Percentiles rank a stretch among this genome's conserved stretches.
Conservation (phyloP, 2,113 vertebrate species). For the Apodemus speciosus region DNA sequence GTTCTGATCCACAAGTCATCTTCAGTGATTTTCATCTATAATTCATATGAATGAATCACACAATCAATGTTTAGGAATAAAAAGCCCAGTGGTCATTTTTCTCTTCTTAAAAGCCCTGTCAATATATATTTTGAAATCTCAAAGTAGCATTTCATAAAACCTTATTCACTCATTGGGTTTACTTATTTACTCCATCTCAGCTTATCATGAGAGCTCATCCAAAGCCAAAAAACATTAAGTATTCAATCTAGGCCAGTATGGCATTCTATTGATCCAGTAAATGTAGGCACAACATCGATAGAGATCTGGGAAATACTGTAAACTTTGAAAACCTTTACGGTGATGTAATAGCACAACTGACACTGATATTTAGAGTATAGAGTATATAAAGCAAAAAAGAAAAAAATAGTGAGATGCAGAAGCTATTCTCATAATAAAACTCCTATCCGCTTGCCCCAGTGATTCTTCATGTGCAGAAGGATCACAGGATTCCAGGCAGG, state of each 20-base stretch:
- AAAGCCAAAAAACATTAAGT: neutral
- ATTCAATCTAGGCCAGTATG: neutral
- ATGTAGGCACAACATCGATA: neutral
- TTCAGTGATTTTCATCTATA: slow-evolving; percentile 94
- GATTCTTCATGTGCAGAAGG: neutral
- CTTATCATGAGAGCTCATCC: neutral
- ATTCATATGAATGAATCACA: slow-evolving; percentile 23
- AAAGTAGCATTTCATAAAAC: neutral
- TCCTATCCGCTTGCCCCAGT: neutral
- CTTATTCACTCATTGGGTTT: neutral
- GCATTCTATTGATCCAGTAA: neutral
- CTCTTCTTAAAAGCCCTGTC: neutral
- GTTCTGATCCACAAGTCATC: slow-evolving; percentile 96
- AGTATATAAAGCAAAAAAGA: neutral
- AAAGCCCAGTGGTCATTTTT: neutral
- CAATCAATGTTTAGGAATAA: neutral
- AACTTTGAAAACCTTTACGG: neutral
- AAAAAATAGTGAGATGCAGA: neutral
- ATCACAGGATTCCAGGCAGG: neutral
- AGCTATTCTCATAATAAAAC: neutral
- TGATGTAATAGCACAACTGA: neutral
- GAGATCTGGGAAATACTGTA: neutral
- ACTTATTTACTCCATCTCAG: neutral
- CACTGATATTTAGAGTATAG: neutral
- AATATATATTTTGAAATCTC: neutral